Base-by-base conservation (phyloP, 2,888 invertebrate genomes). In the Hypercompe scribonia region DNA sequence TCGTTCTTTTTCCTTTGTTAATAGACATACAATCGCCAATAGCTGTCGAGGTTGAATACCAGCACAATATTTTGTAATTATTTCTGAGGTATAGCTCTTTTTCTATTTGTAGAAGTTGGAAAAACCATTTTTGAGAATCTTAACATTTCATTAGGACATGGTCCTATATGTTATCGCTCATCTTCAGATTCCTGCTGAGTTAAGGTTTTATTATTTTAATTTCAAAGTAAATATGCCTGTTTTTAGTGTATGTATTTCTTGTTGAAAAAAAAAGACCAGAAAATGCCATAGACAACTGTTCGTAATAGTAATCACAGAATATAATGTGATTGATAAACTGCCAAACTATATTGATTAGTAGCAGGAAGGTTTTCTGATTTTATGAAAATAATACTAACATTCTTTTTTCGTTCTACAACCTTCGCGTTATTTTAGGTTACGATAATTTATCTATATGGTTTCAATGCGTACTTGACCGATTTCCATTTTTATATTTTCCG, bases 381-480 rank as follows among this genome's bases (percentile, higher is more conserved):
- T 11, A n/a, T 54, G n/a, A 13, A 10, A n/a, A 54, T n/a, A 54
- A n/a, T 54, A n/a, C 28, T 21, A 46, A 46, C 3, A 18, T 63
- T 31, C 63, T 63, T 31, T 21, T 64, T 24, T 24, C 34, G 24
- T 50, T 34, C 54, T 34, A 33, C 13, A 50, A 68, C 31, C 36
- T 31, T 61, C 63, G 24, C 42, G 31, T 46, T 61, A 61, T 63
- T 64, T 63, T 63, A 33, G 42, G 24, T 18, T n/a, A 24, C 34
- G 10, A n/a, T 64, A 33, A 64, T 34, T 24, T 34, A 13, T 33
- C 34, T 8, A 34, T 36, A 36, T 65, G 36, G 15, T 65, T 65
- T 65, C 36, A 65, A 34, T 46, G 39, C 46, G 69, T 46, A n/a
- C 63, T 63, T 63, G 69, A 63, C 46, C 69, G 31, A 64, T 70